Conservation (phyloP, 2,888 invertebrate genomes). For the Tenodera sinensis region DNA sequence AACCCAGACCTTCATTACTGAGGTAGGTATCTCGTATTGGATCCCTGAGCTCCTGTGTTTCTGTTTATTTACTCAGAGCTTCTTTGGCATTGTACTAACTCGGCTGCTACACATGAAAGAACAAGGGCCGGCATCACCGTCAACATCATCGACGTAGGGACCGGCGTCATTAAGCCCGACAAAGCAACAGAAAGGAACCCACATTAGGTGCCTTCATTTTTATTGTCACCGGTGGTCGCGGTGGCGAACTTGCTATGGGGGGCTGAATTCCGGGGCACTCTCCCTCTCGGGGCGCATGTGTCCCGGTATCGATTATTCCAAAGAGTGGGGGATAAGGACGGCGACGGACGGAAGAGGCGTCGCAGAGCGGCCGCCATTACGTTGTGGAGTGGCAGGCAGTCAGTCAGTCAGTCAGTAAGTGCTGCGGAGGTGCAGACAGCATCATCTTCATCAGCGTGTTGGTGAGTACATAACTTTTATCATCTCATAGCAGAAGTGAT, state of each 20-base stretch:
- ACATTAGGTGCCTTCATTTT: background rate
- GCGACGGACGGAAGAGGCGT: background rate
- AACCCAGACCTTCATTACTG: background rate
- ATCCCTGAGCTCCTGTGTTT: background rate
- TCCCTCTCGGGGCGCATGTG: slow-evolving; percentile 14
- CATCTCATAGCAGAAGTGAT: background rate
- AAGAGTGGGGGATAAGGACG: background rate
- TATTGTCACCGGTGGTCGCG: background rate
- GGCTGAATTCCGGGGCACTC: background rate
- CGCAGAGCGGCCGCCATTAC: background rate
- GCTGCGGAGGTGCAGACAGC: background rate
- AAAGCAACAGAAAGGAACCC: background rate
- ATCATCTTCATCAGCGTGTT: background rate
- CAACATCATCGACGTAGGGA: background rate
- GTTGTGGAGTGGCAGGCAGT: background rate
- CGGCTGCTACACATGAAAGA: background rate
- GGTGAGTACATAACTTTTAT: background rate
- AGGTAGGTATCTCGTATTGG: background rate
- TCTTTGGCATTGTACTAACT: background rate
- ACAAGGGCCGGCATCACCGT: background rate
- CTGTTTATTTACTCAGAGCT: background rate
- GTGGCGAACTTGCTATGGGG: background rate
- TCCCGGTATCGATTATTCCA: slow-evolving; percentile 5
- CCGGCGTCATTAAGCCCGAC: background rate
- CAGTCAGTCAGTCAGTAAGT: background rate